Conservation (phyloP, 2,113 vertebrate genomes). For the Montifringilla adamsi region DNA sequence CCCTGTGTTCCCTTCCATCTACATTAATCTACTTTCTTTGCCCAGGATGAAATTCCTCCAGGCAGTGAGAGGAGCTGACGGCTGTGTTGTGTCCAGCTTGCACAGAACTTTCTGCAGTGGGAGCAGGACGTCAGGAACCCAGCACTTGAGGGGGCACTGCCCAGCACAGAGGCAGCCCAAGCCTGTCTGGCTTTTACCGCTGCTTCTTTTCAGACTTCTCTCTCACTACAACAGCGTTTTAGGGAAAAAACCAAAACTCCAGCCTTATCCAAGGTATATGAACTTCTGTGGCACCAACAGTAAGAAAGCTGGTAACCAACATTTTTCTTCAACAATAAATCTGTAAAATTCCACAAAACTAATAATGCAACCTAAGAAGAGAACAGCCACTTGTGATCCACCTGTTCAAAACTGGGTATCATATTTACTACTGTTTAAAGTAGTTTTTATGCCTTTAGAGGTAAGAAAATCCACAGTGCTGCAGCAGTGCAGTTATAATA, state of each 20-base stretch:
- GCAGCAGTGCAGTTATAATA: not conserved
- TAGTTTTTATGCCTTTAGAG: not conserved
- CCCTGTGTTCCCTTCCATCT: not conserved
- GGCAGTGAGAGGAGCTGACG: rapidly evolving
- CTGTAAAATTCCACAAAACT: not conserved
- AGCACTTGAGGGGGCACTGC: not conserved
- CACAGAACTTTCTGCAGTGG: not conserved
- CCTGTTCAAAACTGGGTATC: not conserved
- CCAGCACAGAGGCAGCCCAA: not conserved
- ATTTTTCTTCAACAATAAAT: not conserved
- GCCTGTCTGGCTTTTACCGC: rapidly evolving
- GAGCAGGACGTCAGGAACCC: rapidly evolving
- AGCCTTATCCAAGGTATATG: not conserved
- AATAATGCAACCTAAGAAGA: not conserved
- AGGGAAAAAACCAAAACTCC: rapidly evolving
- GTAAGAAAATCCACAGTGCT: not conserved
- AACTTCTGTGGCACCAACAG: not conserved
- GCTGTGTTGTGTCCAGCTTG: rapidly evolving
- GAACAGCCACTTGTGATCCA: not conserved
- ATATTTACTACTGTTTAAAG: not conserved
- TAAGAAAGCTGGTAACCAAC: not conserved
- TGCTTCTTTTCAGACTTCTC: not conserved
- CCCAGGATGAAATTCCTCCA: not conserved
- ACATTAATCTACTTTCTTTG: not conserved
- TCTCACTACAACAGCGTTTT: not conserved